Conservation (phyloP, 2,888 invertebrate species). For the Lissocephala sabroskyi region DNA sequence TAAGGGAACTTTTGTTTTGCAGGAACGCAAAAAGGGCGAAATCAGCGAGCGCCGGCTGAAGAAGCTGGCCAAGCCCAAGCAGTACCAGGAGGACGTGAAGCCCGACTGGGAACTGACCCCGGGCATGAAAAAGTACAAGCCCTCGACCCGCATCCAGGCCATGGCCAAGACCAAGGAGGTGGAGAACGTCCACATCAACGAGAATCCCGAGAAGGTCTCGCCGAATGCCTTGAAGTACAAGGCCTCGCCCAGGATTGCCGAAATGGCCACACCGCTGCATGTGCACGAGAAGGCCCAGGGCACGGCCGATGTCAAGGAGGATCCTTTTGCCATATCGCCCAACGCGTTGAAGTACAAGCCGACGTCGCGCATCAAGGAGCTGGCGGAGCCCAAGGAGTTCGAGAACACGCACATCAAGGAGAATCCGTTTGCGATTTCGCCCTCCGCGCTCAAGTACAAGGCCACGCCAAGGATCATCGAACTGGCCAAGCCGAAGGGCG, state of each 20-base stretch:
- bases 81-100: conserved; percentile 21
- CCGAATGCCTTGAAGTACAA: conserved; percentile 47
- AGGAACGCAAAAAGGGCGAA: conserved; percentile 28
- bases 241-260: conserved; percentile 52
- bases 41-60: conserved; percentile 36
- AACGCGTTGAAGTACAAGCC: conserved; percentile 74
- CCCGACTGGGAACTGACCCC: conserved; percentile 48
- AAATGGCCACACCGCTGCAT: conserved; percentile 49
- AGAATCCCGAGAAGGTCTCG: conserved; percentile 38
- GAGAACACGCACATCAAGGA: conserved; percentile 71
- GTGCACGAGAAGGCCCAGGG: conserved; percentile 56
- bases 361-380: conserved; percentile 71
- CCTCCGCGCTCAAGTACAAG: conserved; percentile 74
- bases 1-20: too few species aligned
- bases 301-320: conserved; percentile 72
- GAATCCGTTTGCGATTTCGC: conserved; percentile 73
- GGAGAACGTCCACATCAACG: conserved; percentile 28
- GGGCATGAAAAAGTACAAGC: conserved; percentile 26
- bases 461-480: conserved; percentile 73
- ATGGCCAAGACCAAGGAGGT: conserved; percentile 27
- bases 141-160: conserved; percentile 30
- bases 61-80: conserved; percentile 44
- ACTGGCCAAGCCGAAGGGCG: conserved; percentile 72
- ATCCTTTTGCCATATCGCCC: conserved; percentile 73
- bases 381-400: conserved; percentile 73